phyloP scores from a whole-genome alignment of 2,797 vertebrate genomes.

The Capromys pilorides region DNA sequence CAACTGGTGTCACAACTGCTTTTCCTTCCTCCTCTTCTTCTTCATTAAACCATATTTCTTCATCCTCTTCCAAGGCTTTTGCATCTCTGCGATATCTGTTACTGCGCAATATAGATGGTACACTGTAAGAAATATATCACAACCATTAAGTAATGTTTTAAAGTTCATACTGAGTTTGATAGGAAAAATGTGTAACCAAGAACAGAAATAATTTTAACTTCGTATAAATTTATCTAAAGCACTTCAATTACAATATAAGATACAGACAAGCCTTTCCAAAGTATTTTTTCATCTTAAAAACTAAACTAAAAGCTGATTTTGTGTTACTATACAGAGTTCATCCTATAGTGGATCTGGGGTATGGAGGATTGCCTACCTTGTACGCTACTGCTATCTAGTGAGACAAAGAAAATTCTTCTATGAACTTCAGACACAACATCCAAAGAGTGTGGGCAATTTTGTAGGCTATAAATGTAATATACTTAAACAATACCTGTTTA shows the following conservation, averaged over 20 bases:
- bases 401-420: constrained; percentile 35
- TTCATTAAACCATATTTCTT: constrained; percentile 99
- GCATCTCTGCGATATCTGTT: constrained; percentile 95
- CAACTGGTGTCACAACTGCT: constrained; percentile 88
- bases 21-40: constrained; percentile 96
- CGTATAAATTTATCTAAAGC: constrained; percentile 20
- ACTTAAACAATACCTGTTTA: constrained; percentile 90
- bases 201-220: constrained; percentile 26
- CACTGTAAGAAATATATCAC: constrained; percentile 85
- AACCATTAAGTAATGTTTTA: constrained; percentile 62
- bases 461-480: constrained; percentile 47
- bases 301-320: constrained; percentile 25
- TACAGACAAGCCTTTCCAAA: neutral
- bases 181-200: constrained; percentile 21
- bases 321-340: constrained; percentile 34
- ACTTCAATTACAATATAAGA: neutral
- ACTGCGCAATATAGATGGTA: constrained; percentile 89
- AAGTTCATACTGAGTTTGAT: neutral
- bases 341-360: neutral
- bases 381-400: neutral
- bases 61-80: constrained; percentile 94
- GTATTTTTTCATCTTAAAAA: constrained; percentile 21
- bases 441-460: constrained; percentile 51
- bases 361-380: neutral
- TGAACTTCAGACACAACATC: constrained; percentile 50